Conservation (phyloP, 2,797 vertebrate genomes). For the Enteromius thamalakanensis region DNA sequence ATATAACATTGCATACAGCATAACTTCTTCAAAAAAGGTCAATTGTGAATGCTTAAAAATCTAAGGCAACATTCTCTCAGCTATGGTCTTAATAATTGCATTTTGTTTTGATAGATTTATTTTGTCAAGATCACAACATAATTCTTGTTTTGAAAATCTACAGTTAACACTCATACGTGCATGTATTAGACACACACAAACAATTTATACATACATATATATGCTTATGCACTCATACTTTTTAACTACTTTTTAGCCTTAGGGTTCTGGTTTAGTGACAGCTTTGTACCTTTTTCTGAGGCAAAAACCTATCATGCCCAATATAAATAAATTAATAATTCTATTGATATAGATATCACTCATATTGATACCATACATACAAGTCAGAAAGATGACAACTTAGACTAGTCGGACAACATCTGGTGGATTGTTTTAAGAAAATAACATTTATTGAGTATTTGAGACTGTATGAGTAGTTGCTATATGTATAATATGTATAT, state of each 20-base stretch:
- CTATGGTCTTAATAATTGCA: neutral
- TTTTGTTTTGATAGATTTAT: neutral
- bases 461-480: neutral
- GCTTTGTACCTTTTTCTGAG: neutral
- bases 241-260: neutral
- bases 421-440: neutral
- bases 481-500: neutral
- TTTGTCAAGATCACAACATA: neutral
- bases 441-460: neutral
- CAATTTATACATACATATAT: no score
- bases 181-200: neutral
- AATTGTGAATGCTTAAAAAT: neutral
- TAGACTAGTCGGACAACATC: no score
- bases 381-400: no score
- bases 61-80: neutral
- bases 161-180: neutral
- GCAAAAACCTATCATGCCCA: neutral
- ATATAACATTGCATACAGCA: conserved; percentile 37
- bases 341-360: neutral
- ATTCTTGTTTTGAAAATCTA: neutral
- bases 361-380: neutral
- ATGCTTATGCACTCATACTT: neutral
- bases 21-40: conserved; percentile 58
- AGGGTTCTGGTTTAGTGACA: neutral
- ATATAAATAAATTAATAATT: no score